Evolutionary conservation across 1,140 invertebrate genomes (phyloP).

Genomic region (Schlechtendalia chinensis): DNA sequence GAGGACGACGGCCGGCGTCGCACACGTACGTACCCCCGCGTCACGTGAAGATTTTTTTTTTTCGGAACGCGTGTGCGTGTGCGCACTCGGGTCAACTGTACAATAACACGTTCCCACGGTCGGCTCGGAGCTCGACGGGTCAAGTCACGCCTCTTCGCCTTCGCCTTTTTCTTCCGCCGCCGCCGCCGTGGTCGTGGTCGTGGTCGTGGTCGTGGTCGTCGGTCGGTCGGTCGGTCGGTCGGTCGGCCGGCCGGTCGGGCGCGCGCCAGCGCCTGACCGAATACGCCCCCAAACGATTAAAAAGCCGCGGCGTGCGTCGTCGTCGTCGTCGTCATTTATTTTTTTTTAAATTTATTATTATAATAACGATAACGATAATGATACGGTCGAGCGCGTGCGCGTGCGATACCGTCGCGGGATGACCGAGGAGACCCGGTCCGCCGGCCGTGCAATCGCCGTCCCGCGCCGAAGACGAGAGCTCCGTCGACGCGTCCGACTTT

Average conservation of each 20-base stretch:
- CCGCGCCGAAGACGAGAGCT: background rate
- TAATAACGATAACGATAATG: slow-evolving; percentile 9
- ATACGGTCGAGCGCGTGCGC: background rate
- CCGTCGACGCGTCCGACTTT: too few species aligned
- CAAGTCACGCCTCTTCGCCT: slow-evolving; percentile 30
- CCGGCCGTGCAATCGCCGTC: background rate
- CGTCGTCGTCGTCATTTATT: too few species aligned
- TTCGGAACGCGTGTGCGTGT: background rate
- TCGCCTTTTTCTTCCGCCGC: too few species aligned
- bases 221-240: too few species aligned
- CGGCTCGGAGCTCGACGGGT: background rate
- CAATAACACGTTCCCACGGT: slow-evolving; percentile 36
- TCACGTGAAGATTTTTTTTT: too few species aligned
- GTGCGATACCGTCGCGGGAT: slow-evolving; percentile 14
- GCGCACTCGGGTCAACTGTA: slow-evolving; percentile 12
- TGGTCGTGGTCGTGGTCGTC: too few species aligned
- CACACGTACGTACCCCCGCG: background rate
- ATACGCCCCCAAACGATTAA: slow-evolving; percentile 38
- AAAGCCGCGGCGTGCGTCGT: background rate
- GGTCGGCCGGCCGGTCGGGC: background rate
- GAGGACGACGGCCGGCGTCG: too few species aligned
- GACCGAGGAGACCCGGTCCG: background rate
- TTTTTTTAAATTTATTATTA: background rate
- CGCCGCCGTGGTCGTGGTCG: background rate
- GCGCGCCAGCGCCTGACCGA: slow-evolving; percentile 24